phyloP scores from a whole-genome alignment of 2,113 vertebrate species.

The Cyprinodon variegatus region DNA sequence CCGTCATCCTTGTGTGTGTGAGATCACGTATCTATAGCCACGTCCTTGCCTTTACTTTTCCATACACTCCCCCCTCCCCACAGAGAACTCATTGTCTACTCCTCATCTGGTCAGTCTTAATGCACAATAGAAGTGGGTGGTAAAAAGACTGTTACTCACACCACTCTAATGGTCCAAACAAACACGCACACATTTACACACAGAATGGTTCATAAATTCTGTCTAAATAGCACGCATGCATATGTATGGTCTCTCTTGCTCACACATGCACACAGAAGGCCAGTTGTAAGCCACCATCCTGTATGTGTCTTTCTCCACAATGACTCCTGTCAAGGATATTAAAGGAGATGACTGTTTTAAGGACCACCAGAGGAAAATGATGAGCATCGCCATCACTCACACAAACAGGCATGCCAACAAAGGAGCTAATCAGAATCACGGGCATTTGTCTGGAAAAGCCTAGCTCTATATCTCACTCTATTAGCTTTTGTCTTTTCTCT shows the following conservation, averaged over 20 bases:
- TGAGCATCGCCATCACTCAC: slow-evolving; percentile 46
- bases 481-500: slow-evolving; percentile 60
- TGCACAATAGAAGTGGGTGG: slow-evolving; percentile 74
- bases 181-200: slow-evolving; percentile 14
- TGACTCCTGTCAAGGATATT: slow-evolving; percentile 70
- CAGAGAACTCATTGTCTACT: slow-evolving; percentile 69
- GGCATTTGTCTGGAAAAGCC: slow-evolving; percentile 74
- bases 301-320: slow-evolving; percentile 73
- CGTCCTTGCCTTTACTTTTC: slow-evolving; percentile 59
- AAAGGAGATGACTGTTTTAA: slow-evolving; percentile 70
- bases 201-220: slow-evolving; percentile 57
- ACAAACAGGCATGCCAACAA: slow-evolving; percentile 48
- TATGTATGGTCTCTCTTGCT: slow-evolving; percentile 68
- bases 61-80: slow-evolving; percentile 51
- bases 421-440: slow-evolving; percentile 72
- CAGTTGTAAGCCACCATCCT: slow-evolving; percentile 71
- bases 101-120: slow-evolving; percentile 67
- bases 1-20: slow-evolving; percentile 42
- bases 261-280: slow-evolving; percentile 57
- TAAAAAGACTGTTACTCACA: slow-evolving; percentile 61
- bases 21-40: slow-evolving; percentile 49
- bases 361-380: slow-evolving; percentile 58
- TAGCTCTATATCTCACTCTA: slow-evolving; percentile 58
- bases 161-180: slow-evolving; percentile 53
- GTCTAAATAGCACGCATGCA: slow-evolving; percentile 70